Conservation (phyloP, 2,888 invertebrate species). For the Philhelius pedissequus region DNA sequence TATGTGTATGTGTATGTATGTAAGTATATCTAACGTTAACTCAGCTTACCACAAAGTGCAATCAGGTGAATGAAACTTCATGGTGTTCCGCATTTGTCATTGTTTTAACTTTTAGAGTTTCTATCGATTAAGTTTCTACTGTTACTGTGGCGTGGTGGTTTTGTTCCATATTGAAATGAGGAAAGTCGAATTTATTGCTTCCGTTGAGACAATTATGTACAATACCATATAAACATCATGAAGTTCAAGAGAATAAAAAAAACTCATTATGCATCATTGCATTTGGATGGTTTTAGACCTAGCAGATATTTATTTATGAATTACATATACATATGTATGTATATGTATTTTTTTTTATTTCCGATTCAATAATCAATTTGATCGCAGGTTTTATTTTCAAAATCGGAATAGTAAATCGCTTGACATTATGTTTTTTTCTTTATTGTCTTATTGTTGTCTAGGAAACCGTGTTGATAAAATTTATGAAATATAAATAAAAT, state of each 20-base stretch:
- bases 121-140: constrained; percentile 43
- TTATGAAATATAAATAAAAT: no score
- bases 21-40: no score
- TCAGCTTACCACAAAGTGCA: constrained; percentile 11
- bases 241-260: constrained; percentile 33
- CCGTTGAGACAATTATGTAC: constrained; percentile 21
- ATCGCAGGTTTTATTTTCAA: neutral
- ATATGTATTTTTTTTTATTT: neutral
- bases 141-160: no score
- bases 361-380: neutral
- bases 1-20: no score
- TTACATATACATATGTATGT: neutral
- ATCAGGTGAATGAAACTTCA: constrained; percentile 59
- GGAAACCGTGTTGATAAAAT: no score
- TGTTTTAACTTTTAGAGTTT: constrained; percentile 53
- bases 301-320: neutral
- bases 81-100: constrained; percentile 29
- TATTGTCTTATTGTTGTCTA: neutral
- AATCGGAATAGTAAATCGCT: constrained; percentile 1
- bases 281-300: constrained; percentile 41
- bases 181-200: constrained; percentile 36
- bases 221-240: neutral
- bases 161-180: constrained; percentile 8
- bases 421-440: neutral
- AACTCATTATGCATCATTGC: constrained; percentile 40